A percentile compares a stretch with the other conserved stretches of the same genome.
phyloP scores from a whole-genome alignment of 2,113 vertebrate species.

The Prietella phreatophila region DNA sequence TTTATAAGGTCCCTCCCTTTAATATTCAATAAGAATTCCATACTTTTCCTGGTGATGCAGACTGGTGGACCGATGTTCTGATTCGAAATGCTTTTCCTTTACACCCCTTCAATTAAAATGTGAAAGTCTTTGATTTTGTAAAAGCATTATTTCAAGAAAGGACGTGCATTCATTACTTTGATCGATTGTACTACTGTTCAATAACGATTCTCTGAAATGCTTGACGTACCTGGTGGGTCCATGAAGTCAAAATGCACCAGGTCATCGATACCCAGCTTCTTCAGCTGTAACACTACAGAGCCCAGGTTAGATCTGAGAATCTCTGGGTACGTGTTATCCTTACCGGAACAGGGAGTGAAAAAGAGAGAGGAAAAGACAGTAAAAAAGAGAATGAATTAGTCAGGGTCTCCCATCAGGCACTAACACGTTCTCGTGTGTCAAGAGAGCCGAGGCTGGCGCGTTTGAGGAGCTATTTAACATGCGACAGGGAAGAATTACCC shows the following conservation, averaged over 20 bases:
- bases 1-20: no score
- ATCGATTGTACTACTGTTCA: neutral
- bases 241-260: slow-evolving; percentile 99
- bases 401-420: slow-evolving; percentile 55
- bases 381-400: slow-evolving; percentile 56
- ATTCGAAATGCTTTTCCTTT: neutral
- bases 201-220: neutral
- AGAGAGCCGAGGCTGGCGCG: slow-evolving; percentile 39
- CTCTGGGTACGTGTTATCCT: slow-evolving; percentile 98
- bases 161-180: neutral
- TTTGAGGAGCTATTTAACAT: slow-evolving; percentile 65
- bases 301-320: slow-evolving; percentile 94
- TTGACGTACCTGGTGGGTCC: slow-evolving; percentile 90
- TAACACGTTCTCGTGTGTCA: slow-evolving; percentile 57
- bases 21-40: no score
- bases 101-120: neutral
- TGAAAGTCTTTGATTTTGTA: neutral
- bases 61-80: neutral
- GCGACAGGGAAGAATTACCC: slow-evolving; percentile 60
- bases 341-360: slow-evolving; percentile 15
- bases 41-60: no score
- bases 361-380: slow-evolving; percentile 32
- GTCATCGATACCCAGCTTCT: slow-evolving; percentile 96
- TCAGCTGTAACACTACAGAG: slow-evolving; percentile 92
- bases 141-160: neutral